Percentiles rank a stretch among this genome's conserved stretches.
These are phyloP conservation scores for Myotis planiceps DNA, from an alignment of 2,797 vertebrate genomes.

Conservation along the genomic window DNA sequence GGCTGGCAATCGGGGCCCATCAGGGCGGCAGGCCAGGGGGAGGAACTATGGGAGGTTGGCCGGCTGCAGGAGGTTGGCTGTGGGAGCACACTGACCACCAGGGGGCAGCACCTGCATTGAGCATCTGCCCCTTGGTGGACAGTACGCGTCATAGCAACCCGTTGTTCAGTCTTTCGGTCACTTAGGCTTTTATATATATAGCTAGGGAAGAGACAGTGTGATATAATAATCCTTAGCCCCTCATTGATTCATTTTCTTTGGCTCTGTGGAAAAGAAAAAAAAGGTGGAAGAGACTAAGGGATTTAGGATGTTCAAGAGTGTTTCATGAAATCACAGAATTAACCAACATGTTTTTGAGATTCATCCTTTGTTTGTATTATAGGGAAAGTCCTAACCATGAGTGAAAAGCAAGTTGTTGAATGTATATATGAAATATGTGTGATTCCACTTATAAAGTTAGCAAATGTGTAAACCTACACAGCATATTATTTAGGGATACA, in stretches of 20 bases:
- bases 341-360: neutral
- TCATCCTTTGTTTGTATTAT: neutral
- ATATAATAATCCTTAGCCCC: neutral
- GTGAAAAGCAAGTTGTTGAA: neutral
- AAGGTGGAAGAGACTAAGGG: neutral
- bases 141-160: too few species aligned
- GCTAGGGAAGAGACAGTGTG: neutral
- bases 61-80: too few species aligned
- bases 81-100: too few species aligned
- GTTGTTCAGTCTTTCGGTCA: too few species aligned
- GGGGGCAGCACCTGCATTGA: too few species aligned
- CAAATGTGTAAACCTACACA: neutral
- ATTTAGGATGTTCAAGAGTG: neutral
- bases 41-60: too few species aligned
- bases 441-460: slow-evolving; percentile 5
- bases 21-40: too few species aligned
- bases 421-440: neutral
- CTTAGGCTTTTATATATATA: too few species aligned
- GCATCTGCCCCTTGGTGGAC: too few species aligned
- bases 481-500: neutral
- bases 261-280: neutral
- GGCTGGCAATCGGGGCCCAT: too few species aligned
- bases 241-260: neutral
- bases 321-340: neutral
- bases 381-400: neutral